Evolutionary conservation across 2,113 vertebrate genomes (phyloP).

Genomic region (Heliornis fulica): DNA sequence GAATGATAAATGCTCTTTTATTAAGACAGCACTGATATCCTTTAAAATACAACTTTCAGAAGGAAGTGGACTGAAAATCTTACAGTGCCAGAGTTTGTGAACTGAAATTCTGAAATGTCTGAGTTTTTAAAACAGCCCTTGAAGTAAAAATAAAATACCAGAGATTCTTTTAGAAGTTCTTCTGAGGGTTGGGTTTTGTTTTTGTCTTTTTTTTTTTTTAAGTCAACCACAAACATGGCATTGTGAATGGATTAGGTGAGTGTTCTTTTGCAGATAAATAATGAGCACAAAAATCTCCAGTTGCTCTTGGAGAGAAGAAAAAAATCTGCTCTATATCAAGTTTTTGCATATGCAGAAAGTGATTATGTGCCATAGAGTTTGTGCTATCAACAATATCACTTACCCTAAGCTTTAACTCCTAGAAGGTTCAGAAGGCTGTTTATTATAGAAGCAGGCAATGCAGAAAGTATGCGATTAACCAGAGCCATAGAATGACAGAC

Average conservation of each 20-base stretch:
- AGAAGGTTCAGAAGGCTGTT: neutral
- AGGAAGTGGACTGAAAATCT: neutral
- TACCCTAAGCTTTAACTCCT: neutral
- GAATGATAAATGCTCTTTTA: neutral
- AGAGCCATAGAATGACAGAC: neutral
- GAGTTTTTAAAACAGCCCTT: neutral
- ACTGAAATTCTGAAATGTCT: neutral
- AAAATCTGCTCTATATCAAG: neutral
- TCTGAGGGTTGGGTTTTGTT: too few species aligned
- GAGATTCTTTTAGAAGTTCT: neutral
- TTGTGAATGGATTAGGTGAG: neutral
- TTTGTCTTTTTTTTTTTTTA: neutral
- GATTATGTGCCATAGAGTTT: neutral
- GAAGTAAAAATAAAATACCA: neutral
- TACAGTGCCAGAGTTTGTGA: neutral
- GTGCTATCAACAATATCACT: neutral
- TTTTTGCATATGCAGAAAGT: neutral
- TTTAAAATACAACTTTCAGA: neutral
- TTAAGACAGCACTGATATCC: neutral
- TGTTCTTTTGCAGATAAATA: neutral
- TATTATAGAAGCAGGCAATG: neutral
- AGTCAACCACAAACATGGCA: neutral
- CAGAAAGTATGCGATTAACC: neutral
- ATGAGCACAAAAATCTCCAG: neutral
- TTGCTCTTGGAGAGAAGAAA: neutral